Percentiles rank a stretch among this genome's conserved stretches.
Evolutionary conservation across 2,113 vertebrate genomes (phyloP).

Genomic region (Pituophis catenifer): DNA sequence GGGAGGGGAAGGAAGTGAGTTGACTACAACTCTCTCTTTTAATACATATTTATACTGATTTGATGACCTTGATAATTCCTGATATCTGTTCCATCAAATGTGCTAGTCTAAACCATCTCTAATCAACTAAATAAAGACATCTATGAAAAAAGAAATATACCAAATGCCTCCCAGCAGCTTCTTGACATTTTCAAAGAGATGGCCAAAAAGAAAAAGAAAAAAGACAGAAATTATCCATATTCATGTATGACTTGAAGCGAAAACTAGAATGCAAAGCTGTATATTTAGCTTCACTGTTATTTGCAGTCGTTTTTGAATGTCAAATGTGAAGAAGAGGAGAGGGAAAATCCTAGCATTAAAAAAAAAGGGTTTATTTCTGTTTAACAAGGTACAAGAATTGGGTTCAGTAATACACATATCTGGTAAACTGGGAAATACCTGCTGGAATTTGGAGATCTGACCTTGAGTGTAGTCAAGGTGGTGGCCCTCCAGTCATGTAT

Average conservation of each 20-base stretch:
- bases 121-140: background rate
- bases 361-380: background rate
- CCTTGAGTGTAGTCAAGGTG: background rate
- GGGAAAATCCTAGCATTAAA: background rate
- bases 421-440: background rate
- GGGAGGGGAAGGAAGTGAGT: constrained; percentile 34
- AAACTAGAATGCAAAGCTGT: constrained; percentile 1
- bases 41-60: constrained; percentile 31
- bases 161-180: background rate
- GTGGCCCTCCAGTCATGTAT: background rate
- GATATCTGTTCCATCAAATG: constrained; percentile 49
- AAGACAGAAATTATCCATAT: background rate
- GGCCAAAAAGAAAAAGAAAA: background rate
- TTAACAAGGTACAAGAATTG: background rate
- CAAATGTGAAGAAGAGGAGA: background rate
- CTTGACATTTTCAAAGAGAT: constrained; percentile 5
- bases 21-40: constrained; percentile 18
- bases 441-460: background rate
- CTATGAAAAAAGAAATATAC: constrained; percentile 14
- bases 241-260: background rate
- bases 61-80: constrained; percentile 34
- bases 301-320: constrained; percentile 29
- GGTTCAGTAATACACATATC: background rate
- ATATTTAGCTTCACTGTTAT: constrained; percentile 14
- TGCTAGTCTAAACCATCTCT: constrained; percentile 17